Evolutionary conservation across 1,140 invertebrate species (phyloP).

Genomic region (Heliconius hermathena): DNA sequence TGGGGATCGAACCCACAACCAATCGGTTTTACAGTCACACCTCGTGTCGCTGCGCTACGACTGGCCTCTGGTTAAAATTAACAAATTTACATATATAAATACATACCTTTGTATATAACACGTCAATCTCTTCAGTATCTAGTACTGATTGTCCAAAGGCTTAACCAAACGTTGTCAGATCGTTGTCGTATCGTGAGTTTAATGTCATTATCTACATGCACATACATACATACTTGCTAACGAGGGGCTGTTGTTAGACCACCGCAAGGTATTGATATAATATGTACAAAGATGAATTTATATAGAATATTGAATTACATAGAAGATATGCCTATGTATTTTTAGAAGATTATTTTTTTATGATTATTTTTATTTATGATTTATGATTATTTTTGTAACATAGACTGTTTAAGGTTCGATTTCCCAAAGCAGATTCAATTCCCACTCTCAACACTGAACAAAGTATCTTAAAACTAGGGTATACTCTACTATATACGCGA

Average conservation of each 20-base stretch:
- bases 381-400: too few species aligned
- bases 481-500: too few species aligned
- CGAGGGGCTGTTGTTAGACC: background rate
- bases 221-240: slow-evolving; percentile 4
- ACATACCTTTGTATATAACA: background rate
- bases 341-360: too few species aligned
- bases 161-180: slow-evolving; percentile 26
- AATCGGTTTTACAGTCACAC: too few species aligned
- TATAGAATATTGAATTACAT: background rate
- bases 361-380: too few species aligned
- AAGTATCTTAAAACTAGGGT: too few species aligned
- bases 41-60: too few species aligned
- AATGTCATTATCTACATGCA: slow-evolving; percentile 23
- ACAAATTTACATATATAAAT: background rate
- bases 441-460: too few species aligned
- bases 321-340: too few species aligned
- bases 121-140: background rate
- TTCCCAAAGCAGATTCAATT: too few species aligned
- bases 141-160: slow-evolving; percentile 24
- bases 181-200: slow-evolving; percentile 22
- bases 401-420: too few species aligned
- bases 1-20: too few species aligned
- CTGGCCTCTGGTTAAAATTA: background rate
- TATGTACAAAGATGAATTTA: background rate
- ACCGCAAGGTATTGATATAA: background rate